Evolutionary conservation across 2,113 vertebrate species (phyloP).

Genomic region (Butorides virescens): DNA sequence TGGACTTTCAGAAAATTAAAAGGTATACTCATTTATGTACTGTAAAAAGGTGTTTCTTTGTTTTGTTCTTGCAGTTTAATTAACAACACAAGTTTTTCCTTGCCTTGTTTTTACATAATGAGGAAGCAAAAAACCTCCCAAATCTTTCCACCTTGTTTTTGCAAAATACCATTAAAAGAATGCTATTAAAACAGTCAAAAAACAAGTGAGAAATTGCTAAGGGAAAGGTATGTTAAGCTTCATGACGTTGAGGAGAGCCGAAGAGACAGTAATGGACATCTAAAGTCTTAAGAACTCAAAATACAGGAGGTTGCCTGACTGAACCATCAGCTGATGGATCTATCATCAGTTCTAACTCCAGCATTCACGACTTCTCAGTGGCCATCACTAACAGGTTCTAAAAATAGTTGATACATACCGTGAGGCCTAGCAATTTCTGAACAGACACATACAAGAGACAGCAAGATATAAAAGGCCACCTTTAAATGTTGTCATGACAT

Average conservation of each 20-base stretch:
- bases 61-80: neutral
- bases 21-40: neutral
- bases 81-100: neutral
- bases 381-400: neutral
- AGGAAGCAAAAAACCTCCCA: neutral
- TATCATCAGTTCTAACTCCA: neutral
- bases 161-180: neutral
- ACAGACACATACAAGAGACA: neutral
- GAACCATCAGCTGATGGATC: neutral
- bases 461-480: neutral
- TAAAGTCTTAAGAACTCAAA: neutral
- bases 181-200: neutral
- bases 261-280: neutral
- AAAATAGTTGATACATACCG: neutral
- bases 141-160: neutral
- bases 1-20: slow-evolving; percentile 4
- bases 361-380: neutral
- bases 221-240: neutral
- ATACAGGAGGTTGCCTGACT: neutral
- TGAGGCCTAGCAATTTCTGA: neutral
- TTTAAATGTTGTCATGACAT: neutral
- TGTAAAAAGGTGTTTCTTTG: neutral
- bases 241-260: neutral
- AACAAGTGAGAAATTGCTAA: neutral
- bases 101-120: neutral